Evolutionary conservation across 2,888 invertebrate species (phyloP).

Genomic region (Drosophila mimica): DNA sequence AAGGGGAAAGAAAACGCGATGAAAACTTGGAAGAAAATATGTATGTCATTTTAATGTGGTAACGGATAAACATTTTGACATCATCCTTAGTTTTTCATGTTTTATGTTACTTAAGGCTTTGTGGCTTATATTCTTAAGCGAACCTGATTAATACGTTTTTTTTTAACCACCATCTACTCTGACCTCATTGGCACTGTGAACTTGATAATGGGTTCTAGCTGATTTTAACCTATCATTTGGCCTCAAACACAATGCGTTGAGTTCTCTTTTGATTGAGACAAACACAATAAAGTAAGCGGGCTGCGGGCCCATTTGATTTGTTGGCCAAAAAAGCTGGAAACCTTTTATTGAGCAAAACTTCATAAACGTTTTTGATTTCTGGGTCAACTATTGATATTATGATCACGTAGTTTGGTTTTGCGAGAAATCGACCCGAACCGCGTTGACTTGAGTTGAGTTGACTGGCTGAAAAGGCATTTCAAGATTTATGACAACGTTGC

Average conservation of each 20-base stretch:
- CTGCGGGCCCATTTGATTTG: constrained; percentile 27
- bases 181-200: constrained; percentile 33
- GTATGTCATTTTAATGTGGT: not conserved
- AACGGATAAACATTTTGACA: not conserved
- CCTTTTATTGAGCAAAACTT: constrained; percentile 33
- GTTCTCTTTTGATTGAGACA: constrained; percentile 29
- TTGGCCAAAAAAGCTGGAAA: constrained; percentile 34
- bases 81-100: not conserved
- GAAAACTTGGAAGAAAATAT: not conserved
- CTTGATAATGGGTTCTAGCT: constrained; percentile 10
- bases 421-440: constrained; percentile 70
- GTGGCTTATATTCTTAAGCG: constrained; percentile 8
- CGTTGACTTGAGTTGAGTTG: constrained; percentile 6
- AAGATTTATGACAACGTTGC: constrained; percentile 63
- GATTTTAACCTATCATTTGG: constrained; percentile 19
- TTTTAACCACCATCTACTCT: constrained; percentile 11
- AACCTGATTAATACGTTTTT: constrained; percentile 1
- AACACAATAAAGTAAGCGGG: constrained; percentile 32
- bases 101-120: not conserved
- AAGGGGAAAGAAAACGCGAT: not conserved
- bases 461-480: constrained; percentile 51
- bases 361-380: constrained; percentile 50
- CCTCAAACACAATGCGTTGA: constrained; percentile 37
- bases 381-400: constrained; percentile 81
- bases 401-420: constrained; percentile 71